Evolutionary conservation across 1,140 invertebrate species (phyloP).

Genomic region (Octopus sinensis): DNA sequence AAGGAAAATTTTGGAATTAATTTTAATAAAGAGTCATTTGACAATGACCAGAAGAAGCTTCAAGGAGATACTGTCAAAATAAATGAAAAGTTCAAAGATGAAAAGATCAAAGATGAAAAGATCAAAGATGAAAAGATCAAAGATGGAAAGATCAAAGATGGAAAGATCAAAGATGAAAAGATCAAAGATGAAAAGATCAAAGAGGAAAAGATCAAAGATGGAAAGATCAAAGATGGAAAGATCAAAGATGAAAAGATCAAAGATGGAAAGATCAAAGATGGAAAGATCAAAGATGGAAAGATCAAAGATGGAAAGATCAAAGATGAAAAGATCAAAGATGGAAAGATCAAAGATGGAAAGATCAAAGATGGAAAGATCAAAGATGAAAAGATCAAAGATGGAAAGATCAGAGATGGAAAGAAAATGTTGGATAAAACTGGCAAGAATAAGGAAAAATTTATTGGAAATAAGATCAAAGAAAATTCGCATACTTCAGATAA

Average conservation of each 20-base stretch:
- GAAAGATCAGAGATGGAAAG: not conserved
- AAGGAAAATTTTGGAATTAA: slow-evolving; percentile 24
- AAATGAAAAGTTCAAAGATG: not conserved
- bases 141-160: not conserved
- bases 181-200: not conserved
- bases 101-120: not conserved
- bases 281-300: not conserved
- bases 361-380: not conserved
- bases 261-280: not conserved
- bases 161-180: not conserved
- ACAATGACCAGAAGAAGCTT: not conserved
- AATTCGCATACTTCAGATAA: no score
- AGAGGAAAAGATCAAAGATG: not conserved
- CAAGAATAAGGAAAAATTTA: no score
- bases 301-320: not conserved
- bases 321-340: not conserved
- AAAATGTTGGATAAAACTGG: no score
- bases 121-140: not conserved
- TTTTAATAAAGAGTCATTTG: slow-evolving; percentile 33
- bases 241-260: not conserved
- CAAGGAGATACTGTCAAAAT: not conserved
- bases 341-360: not conserved
- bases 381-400: not conserved
- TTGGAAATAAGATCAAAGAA: no score
- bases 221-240: not conserved